Percentiles rank a stretch among this genome's conserved stretches.
Conservation (phyloP, 2,888 invertebrate species). For the Thumatha senex region DNA sequence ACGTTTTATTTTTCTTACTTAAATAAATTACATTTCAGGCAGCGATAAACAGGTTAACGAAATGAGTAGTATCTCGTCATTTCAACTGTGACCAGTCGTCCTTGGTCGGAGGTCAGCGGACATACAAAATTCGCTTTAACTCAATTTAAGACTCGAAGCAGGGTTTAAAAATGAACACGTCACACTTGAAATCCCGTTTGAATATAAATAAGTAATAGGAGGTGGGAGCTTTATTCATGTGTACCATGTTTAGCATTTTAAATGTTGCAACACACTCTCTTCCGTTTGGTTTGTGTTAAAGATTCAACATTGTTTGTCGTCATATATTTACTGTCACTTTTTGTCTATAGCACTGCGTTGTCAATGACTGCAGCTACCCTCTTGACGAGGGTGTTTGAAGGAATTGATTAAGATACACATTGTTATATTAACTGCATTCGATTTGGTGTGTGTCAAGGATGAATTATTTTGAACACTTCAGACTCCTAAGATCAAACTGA, state of each 20-base stretch:
- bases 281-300: constrained; percentile 22
- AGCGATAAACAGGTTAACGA: constrained; percentile 23
- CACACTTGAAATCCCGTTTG: constrained; percentile 24
- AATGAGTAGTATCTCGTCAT: constrained; percentile 20
- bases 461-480: constrained; percentile 7
- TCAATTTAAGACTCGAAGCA: constrained; percentile 23
- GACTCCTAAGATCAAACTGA: constrained; percentile 11
- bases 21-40: constrained; percentile 16
- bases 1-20: neutral
- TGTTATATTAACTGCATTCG: constrained; percentile 5
- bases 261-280: constrained; percentile 31
- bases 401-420: neutral
- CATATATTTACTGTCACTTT: constrained; percentile 8
- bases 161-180: constrained; percentile 31
- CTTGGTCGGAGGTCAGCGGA: constrained; percentile 40
- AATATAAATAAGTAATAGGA: constrained; percentile 44
- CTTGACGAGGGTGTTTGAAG: neutral
- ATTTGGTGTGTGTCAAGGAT: constrained; percentile 10
- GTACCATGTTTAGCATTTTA: constrained; percentile 51
- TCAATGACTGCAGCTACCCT: neutral
- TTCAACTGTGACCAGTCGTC: constrained; percentile 36
- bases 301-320: constrained; percentile 22
- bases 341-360: constrained; percentile 3
- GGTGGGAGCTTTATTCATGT: constrained; percentile 60
- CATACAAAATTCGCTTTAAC: constrained; percentile 37